These are phyloP conservation scores for Sebastes schlegelii DNA, from an alignment of 2,113 vertebrate genomes.

Conservation along the genomic window DNA sequence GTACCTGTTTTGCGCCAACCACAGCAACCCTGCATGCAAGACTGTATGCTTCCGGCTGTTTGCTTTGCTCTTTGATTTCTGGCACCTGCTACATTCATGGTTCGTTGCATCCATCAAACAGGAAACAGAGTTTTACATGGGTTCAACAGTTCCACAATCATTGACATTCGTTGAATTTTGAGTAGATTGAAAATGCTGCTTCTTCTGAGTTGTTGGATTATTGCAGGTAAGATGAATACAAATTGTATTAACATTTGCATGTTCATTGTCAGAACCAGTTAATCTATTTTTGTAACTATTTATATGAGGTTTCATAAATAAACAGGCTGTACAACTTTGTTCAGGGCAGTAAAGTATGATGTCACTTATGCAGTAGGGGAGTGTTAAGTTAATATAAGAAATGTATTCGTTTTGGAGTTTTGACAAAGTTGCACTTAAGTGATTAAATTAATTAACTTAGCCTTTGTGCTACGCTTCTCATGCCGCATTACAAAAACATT, in stretches of 20 bases:
- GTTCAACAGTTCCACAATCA: neutral
- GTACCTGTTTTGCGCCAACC: no score
- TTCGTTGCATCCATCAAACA: fast-evolving
- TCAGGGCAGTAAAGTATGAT: neutral
- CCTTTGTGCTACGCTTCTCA: neutral
- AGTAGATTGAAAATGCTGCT: constrained; percentile 26
- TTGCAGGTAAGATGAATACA: constrained; percentile 39
- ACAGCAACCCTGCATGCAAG: no score
- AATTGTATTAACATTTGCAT: neutral
- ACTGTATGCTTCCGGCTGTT: no score
- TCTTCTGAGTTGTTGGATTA: constrained; percentile 43
- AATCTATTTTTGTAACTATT: neutral
- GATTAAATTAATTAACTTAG: neutral
- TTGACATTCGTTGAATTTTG: fast-evolving
- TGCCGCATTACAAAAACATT: neutral
- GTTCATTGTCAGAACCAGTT: no score
- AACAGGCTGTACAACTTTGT: neutral
- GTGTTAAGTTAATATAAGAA: neutral
- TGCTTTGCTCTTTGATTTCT: no score
- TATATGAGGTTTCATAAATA: neutral
- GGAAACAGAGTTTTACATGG: neutral
- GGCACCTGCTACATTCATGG: neutral
- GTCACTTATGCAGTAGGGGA: no score
- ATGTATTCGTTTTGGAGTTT: neutral
- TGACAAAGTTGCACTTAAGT: neutral